Conservation (phyloP, 2,113 vertebrate species). For the Triplophysa tibetana region DNA sequence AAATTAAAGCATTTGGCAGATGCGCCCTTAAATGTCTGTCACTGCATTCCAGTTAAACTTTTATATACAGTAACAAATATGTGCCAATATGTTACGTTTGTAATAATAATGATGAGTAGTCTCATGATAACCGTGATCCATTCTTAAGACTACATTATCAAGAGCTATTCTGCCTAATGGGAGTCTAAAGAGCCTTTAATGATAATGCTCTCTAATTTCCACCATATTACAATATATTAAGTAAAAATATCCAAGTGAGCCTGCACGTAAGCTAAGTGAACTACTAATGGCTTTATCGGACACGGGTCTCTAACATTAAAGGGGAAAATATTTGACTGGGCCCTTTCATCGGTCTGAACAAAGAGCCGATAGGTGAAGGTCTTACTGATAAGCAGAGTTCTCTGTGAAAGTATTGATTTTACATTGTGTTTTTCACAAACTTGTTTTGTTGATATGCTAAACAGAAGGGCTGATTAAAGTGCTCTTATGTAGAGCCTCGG, state of each 20-base stretch:
- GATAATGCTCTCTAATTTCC: conserved; percentile 61
- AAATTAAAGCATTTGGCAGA: not conserved
- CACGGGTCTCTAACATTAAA: conserved; percentile 30
- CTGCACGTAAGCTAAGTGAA: conserved; percentile 42
- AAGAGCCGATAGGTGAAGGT: conserved; percentile 19
- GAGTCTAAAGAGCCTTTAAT: conserved; percentile 62
- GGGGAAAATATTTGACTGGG: conserved; percentile 37
- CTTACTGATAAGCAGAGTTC: not conserved
- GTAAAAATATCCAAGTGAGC: conserved; percentile 50
- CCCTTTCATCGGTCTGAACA: conserved; percentile 20
- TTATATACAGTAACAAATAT: not conserved
- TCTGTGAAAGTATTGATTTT: conserved; percentile 16
- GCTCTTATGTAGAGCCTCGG: not conserved
- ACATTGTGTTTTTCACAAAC: not conserved
- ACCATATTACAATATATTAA: conserved; percentile 69
- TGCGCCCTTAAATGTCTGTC: too few species aligned
- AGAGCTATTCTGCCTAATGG: conserved; percentile 47
- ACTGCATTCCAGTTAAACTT: too few species aligned
- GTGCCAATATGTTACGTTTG: not conserved
- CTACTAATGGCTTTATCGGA: conserved; percentile 50
- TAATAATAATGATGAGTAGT: not conserved
- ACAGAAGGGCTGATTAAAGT: not conserved
- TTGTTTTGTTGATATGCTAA: conserved; percentile 4
- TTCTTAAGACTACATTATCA: not conserved
- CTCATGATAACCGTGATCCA: not conserved